Conservation (phyloP, 1,140 invertebrate species). For the Calliopsis andreniformis region DNA sequence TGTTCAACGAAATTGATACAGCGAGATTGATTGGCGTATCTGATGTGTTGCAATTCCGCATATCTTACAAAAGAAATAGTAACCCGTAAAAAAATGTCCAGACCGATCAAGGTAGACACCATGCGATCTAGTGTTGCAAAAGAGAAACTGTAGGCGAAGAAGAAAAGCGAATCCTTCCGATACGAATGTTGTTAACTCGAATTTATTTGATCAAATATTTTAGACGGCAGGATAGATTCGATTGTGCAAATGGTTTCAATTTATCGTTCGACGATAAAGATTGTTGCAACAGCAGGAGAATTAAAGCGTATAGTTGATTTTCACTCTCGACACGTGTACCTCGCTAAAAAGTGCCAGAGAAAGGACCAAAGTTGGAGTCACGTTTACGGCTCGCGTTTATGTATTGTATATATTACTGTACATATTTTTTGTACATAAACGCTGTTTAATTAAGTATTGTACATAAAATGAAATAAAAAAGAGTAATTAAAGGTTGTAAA, state of each 20-base stretch:
- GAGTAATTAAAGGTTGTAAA: not conserved
- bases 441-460: not conserved
- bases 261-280: slow-evolving; percentile 3
- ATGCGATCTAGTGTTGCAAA: not conserved
- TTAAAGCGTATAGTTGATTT: slow-evolving; percentile 9
- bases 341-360: slow-evolving; percentile 21
- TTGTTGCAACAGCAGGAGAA: slow-evolving; percentile 18
- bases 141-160: not conserved
- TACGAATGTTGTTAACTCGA: no score
- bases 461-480: not conserved
- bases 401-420: not conserved
- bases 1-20: no score
- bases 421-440: not conserved
- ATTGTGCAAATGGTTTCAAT: not conserved
- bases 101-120: not conserved
- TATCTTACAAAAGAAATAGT: no score
- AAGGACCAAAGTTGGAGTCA: slow-evolving; percentile 22
- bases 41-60: no score
- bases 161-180: no score
- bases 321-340: not conserved
- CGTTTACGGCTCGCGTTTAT: slow-evolving; percentile 27
- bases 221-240: not conserved
- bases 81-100: not conserved
- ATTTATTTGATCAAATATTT: not conserved
- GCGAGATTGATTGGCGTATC: no score